Evolutionary conservation across 2,797 vertebrate genomes (phyloP), one percentile per base, ranked within the genome.

Genomic region (Sebastolobus alascanus): DNA sequence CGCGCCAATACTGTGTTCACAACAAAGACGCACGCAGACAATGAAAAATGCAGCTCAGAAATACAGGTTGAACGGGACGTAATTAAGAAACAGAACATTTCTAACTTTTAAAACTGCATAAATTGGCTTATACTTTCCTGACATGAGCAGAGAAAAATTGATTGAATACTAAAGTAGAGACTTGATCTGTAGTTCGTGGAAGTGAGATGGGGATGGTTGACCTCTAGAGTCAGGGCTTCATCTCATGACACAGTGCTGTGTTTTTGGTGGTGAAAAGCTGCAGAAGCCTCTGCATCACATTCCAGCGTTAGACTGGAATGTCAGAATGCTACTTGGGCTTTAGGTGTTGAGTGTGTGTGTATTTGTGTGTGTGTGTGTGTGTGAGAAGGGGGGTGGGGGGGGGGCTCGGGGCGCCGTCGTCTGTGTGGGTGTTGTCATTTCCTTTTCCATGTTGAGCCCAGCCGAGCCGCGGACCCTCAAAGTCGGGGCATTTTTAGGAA

Each of bases 1-100:
- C 43, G 74, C 83, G 79, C 58, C 77, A 91, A 88, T 74, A 58
- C 55, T 16, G 29, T 88, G 78, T 89, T 91, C 74, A 86, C 77
- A 82, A 43, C 79, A 89, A 83, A 68, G 59, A 73, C 2, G 31
- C 50, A 55, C 50, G 22, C 46, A 81, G 25, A 79, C 77, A 67
- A 35, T 72, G 64, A 27, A 52, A 52, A 73, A 66, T 59, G 31
- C 59, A 54, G n/a, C 4, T 2, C 37, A 55, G 8, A 79, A 83
- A 64, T 40, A 6, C 37, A 72, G 50, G 54, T 5, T 35, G 14
- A 80, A 78, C 5, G 6, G 31, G 59, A 66, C 59, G 52, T 25
- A 8, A 14, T 67, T 37, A 31, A 59, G 67, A 65, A 59, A 73
- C 20, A 10, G 6, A 77, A 66, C 61, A 59, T 73, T 82, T 58